Base-by-base conservation (phyloP, 2,113 vertebrate species). In the Tyto alba region DNA sequence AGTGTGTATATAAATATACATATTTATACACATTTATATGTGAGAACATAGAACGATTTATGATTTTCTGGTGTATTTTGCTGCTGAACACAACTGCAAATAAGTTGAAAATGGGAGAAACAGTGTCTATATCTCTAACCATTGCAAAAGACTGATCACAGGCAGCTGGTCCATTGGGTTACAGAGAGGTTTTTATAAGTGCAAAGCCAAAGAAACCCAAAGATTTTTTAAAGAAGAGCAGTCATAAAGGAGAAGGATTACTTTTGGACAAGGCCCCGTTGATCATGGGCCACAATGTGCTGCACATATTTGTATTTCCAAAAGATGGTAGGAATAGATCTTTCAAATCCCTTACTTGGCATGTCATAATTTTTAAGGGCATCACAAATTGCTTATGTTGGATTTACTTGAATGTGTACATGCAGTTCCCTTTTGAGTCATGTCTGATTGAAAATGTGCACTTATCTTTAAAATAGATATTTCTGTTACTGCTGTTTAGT, bases 1-100 rank as follows among this genome's bases (percentile, higher is more conserved):
- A 56, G 6, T n/a, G 1, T 53, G 1, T 13, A 9, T 38, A 12
- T 19, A 20, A 32, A 29, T 15, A 27, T 38, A 8, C 13, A 16
- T n/a, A 26, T 13, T 23, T n/a, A n/a, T 3, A 34, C 8, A 38
- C 1, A 22, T 2, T 12, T 56, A 16, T 17, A 55, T 4, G 2
- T 47, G 6, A 80, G 18, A 90, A 52, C 8, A 36, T 10, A 66
- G 16, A 86, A 72, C 52, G 6, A 38, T 56, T 52, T 41, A 45
- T 12, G 14, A 45, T 67, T 81, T 89, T 77, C 19, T 83, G 9
- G 5, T 77, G 8, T 48, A 47, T 73, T 86, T 77, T 84, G 3
- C 16, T 73, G 16, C 8, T 52, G 36, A 77, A 71, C 6, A 74
- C 23, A 67, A n/a, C 15, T 41, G 13, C 10, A 77, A 74, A 40